Evolutionary conservation across 2,113 vertebrate species (phyloP), one percentile per base, ranked within the genome.

Genomic region (Gopherus flavomarginatus): DNA sequence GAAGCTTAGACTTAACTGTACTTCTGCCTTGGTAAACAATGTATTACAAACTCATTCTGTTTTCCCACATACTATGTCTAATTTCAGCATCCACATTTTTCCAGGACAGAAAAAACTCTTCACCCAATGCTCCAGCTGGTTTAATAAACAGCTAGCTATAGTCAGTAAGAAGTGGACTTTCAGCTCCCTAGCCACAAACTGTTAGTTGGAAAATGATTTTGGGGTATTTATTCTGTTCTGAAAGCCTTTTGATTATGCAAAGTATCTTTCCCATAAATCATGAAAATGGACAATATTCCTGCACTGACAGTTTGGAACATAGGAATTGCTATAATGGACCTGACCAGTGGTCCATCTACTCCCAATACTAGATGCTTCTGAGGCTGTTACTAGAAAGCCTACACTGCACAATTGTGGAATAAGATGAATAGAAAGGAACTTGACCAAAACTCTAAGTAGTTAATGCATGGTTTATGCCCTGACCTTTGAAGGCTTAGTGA

Each of bases 401-500:
- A 5, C 3, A 52, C 38, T 85, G 35, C 44, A 35, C 49, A 72
- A 11, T 72, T 38, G 65, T 72, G 78, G 85, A 54, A 81, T 16
- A 78, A 78, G 82, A 83, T 89, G 87, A 72, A 69, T 87, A 49
- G 83, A 90, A 92, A 90, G 81, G 87, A 80, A 47, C 19, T 93
- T 88, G 27, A 87, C 90, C 72, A 8, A 88, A 78, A 93, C 13
- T 6, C 19, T 75, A 77, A 27, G n/a, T 81, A 94, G 77, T 72
- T 29, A 75, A 22, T 44, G 26, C 50, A 88, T 42, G 88, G 79
- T 16, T 94, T 90, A 57, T 79, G 62, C 22, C 53, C 38, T 92
- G 57, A 14, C 59, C 92, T 93, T 92, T 96, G 89, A 80, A 88
- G 8, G 65, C 91, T 69, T 92, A 85, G 77, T 59, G 92, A 84